A percentile compares a stretch with the other conserved stretches of the same genome.
phyloP scores from a whole-genome alignment of 2,797 vertebrate genomes.

The Phalloptychus januarius region DNA sequence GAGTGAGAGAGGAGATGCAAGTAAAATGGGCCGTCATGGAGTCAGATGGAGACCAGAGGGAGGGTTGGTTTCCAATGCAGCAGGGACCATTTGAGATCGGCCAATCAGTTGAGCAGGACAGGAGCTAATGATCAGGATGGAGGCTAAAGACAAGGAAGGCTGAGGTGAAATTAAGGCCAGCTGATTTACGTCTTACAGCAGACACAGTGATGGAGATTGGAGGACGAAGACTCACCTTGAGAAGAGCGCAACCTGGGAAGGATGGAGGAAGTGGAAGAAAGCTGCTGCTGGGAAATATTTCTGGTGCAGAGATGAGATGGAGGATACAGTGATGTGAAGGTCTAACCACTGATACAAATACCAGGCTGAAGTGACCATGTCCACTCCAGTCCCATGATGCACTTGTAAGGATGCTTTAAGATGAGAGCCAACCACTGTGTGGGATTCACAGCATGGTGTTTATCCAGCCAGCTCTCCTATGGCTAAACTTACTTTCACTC shows the following conservation, averaged over 20 bases:
- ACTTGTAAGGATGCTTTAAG: conserved; percentile 32
- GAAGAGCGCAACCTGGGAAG: conserved; percentile 45
- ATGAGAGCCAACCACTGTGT: conserved; percentile 21
- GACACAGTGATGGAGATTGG: conserved; percentile 1
- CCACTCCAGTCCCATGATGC: conserved; percentile 50
- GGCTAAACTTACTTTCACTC: no score
- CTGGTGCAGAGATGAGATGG: neutral
- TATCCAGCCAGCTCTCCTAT: neutral
- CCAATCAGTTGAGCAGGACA: conserved; percentile 36
- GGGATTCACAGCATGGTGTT: conserved; percentile 8
- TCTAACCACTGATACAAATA: conserved; percentile 1
- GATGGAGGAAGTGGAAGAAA: conserved; percentile 34
- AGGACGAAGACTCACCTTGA: conserved; percentile 69
- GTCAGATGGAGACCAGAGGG: conserved; percentile 16
- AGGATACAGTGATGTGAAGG: conserved; percentile 5
- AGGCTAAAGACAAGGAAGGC: conserved; percentile 12
- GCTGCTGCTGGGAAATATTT: conserved; percentile 18
- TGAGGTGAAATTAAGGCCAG: conserved; percentile 45
- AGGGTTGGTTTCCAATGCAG: conserved; percentile 36
- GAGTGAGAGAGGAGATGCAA: conserved; percentile 18
- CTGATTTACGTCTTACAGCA: neutral
- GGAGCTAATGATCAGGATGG: conserved; percentile 6
- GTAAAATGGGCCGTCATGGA: conserved; percentile 15
- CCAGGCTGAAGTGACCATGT: conserved; percentile 11
- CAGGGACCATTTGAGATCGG: conserved; percentile 45